Conservation (phyloP, 1,140 invertebrate genomes). For the Schlechtendalia chinensis region DNA sequence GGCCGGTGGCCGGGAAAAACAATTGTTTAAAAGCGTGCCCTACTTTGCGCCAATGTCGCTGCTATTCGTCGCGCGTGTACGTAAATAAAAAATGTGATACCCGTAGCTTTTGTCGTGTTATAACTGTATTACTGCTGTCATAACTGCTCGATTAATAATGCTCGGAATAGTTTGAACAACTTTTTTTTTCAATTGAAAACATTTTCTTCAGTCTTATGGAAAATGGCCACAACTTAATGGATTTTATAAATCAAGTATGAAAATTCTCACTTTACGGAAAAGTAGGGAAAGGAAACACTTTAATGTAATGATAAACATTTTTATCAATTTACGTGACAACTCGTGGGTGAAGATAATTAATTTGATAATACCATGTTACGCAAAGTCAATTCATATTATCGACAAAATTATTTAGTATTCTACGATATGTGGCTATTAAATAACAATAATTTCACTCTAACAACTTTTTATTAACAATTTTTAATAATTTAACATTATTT, state of each 20-base stretch:
- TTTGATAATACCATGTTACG: not conserved
- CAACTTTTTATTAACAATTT: too few relatives aligned
- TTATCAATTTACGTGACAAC: conserved; percentile 1
- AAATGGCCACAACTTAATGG: not conserved
- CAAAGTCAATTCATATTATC: not conserved
- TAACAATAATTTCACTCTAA: too few relatives aligned
- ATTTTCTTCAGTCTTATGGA: not conserved
- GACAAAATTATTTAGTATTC: not conserved
- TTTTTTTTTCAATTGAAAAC: not conserved
- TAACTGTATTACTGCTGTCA: too few relatives aligned
- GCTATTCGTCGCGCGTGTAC: not conserved
- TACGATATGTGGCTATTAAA: too few relatives aligned
- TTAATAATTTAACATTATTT: too few relatives aligned
- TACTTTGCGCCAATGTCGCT: not conserved
- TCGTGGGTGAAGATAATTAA: not conserved
- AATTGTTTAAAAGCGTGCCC: not conserved
- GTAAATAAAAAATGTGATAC: conserved; percentile 33
- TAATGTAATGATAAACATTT: conserved; percentile 9
- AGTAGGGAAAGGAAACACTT: not conserved
- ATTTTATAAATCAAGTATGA: conserved; percentile 22
- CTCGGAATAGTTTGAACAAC: not conserved
- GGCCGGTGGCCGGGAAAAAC: not conserved
- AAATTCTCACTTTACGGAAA: not conserved
- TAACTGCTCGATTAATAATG: conserved; percentile 22
- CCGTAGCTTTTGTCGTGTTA: not conserved